Evolutionary conservation across 2,797 vertebrate genomes (phyloP).

Genomic region (Periophthalmus magnuspinnatus): DNA sequence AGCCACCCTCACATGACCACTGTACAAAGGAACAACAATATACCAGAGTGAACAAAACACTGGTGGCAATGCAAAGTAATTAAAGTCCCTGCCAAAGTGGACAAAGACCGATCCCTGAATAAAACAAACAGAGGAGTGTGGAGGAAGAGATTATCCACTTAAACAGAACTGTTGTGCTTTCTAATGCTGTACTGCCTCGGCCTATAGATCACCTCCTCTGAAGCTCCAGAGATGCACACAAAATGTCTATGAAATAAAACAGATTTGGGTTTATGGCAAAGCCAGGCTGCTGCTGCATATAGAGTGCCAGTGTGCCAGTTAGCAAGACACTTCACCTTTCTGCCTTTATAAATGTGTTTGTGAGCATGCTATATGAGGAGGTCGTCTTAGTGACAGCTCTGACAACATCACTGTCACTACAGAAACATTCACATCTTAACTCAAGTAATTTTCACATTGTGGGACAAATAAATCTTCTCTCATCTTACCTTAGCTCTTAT

Average conservation of each 20-base stretch:
- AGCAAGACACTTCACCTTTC: neutral
- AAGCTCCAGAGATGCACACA: neutral
- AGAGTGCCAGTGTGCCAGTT: neutral
- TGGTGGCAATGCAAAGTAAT: conserved; percentile 49
- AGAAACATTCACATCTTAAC: neutral
- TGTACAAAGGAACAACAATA: conserved; percentile 33
- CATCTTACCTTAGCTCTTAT: too few species aligned
- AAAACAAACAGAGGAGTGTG: conserved; percentile 28
- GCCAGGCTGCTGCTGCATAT: neutral
- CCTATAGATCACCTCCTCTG: conserved; percentile 6
- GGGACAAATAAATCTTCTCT: too few species aligned
- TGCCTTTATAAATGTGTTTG: neutral
- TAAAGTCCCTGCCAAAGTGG: conserved; percentile 48
- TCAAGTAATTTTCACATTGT: too few species aligned
- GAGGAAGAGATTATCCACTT: conserved; percentile 6
- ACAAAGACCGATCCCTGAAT: conserved; percentile 40
- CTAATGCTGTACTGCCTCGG: conserved; percentile 7
- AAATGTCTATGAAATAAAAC: neutral
- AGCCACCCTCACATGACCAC: conserved; percentile 40
- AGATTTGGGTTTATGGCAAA: neutral
- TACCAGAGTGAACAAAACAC: conserved; percentile 37
- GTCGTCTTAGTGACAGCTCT: neutral
- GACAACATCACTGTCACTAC: neutral
- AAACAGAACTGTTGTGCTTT: conserved; percentile 24
- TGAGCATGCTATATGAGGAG: neutral